Base-by-base conservation (phyloP, 2,113 vertebrate genomes). In the Coracopsis vasa region DNA sequence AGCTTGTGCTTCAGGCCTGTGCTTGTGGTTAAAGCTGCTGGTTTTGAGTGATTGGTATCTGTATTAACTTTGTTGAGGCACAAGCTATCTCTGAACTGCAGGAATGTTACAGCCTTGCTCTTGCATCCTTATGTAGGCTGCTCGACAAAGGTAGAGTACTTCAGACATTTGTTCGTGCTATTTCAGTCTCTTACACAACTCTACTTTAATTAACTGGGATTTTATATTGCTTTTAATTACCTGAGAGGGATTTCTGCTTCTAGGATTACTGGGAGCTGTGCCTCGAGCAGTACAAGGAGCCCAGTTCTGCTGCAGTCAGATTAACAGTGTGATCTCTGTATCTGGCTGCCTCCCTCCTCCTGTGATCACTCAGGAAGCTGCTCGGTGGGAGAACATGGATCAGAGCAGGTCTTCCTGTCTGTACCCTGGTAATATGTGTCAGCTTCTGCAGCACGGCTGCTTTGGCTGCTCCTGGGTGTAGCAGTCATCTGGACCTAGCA, bases 1-100 rank as follows among this genome's bases (percentile, higher is more conserved):
- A 7, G 41, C 60, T 80, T 0, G 0, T 64, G 42, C 33, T 6
- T 1, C 41, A 16, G 60, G 62, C 14, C 35, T 0, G 0, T 44
- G 70, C 24, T 77, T 29, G 23, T 21, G 44, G 6, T 58, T 12
- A 13, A 77, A 77, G 35, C 42, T 71, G 37, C 70, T 90, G 79
- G 9, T 10, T 88, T 72, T 72, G 79, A 12, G 33, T 29, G 18
- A 45, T 73, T 47, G 16, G 14, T 17, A 19, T 42, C 84, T 39
- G 12, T 27, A 4, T 48, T n/a, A 80, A n/a, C 35, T 60, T 65
- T 33, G 13, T 19, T 24, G 35, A 64, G 33, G 45, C 50, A 31
- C 0, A 0, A 48, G 85, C 31, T 31, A 37, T 6, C 7, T 64
- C 70, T 41, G 82, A 77, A 37, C 50, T 86, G 64, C 33, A 10